A percentile compares a stretch with the other conserved stretches of the same genome.
These are phyloP conservation scores for Drosophila stalkeri DNA, from an alignment of 2,888 invertebrate species.

Conservation along the genomic window DNA sequence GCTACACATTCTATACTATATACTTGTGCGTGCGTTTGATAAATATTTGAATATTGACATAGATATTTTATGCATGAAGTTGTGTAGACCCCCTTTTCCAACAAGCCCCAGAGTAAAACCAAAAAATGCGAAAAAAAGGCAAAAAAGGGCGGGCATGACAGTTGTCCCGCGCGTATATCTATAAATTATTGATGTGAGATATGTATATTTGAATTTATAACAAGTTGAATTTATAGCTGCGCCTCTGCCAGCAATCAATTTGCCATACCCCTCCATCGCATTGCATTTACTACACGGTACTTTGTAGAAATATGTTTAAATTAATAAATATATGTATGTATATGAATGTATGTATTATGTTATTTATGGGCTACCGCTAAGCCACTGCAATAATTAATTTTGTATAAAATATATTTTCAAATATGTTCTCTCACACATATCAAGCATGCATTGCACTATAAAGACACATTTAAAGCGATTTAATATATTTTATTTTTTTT, in stretches of 20 bases:
- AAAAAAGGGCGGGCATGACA: constrained; percentile 64
- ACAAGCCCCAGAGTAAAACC: constrained; percentile 12
- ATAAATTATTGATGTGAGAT: constrained; percentile 80
- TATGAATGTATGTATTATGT: constrained; percentile 39
- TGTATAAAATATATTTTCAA: constrained; percentile 29
- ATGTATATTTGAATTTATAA: constrained; percentile 76
- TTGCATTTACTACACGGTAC: constrained; percentile 18
- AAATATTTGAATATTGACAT: constrained; percentile 75
- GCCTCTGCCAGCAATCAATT: constrained; percentile 55
- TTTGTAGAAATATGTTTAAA: constrained; percentile 37
- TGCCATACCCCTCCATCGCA: constrained; percentile 25
- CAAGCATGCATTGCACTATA: constrained; percentile 38
- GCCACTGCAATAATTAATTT: constrained; percentile 49
- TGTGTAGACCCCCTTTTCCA: constrained; percentile 59
- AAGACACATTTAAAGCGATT: constrained; percentile 21
- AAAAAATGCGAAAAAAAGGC: constrained; percentile 17
- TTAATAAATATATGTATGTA: constrained; percentile 26
- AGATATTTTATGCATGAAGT: constrained; percentile 83
- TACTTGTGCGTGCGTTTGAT: constrained; percentile 62
- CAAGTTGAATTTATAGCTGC: constrained; percentile 66
- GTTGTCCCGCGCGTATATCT: constrained; percentile 77
- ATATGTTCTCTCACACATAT: constrained; percentile 43
- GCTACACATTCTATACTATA: constrained; percentile 29
- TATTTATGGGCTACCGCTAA: constrained; percentile 53
- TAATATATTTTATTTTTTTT: neutral